Evolutionary conservation across 2,888 invertebrate genomes (phyloP).

Genomic region (Galerucella nymphaeae): DNA sequence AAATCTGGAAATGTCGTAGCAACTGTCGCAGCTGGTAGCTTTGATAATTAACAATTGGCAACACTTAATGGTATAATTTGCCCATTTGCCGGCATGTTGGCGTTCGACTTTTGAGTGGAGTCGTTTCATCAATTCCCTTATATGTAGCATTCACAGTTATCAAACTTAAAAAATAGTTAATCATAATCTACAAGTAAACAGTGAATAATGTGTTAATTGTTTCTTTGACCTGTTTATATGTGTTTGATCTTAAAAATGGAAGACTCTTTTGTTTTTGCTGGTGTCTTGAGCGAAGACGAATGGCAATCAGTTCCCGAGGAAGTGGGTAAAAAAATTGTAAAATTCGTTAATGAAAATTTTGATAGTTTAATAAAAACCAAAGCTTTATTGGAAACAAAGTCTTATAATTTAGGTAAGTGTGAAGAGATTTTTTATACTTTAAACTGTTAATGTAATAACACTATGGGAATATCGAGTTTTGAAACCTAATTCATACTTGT

Average conservation of each 20-base stretch:
- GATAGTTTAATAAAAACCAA: constrained; percentile 79
- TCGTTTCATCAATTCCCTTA: constrained; percentile 1
- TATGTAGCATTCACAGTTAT: constrained; percentile 11
- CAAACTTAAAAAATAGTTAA: constrained; percentile 16
- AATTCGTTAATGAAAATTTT: constrained; percentile 71
- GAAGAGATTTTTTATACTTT: background rate
- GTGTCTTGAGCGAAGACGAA: constrained; percentile 68
- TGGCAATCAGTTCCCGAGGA: constrained; percentile 68
- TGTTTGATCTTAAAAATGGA: constrained; percentile 53
- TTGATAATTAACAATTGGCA: background rate
- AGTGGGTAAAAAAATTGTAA: constrained; percentile 72
- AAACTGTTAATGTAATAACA: background rate
- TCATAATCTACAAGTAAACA: constrained; percentile 11
- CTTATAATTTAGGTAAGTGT: constrained; percentile 71
- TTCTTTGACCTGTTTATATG: constrained; percentile 29
- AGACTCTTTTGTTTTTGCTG: constrained; percentile 55
- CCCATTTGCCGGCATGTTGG: constrained; percentile 36
- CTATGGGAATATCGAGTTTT: background rate
- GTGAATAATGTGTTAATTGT: constrained; percentile 28
- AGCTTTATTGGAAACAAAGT: constrained; percentile 77
- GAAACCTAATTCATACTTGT: background rate
- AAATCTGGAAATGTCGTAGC: too few species aligned
- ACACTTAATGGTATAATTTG: constrained; percentile 14
- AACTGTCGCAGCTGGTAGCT: background rate
- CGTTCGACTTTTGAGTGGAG: constrained; percentile 11